phyloP scores from a whole-genome alignment of 2,797 vertebrate genomes.

The Novumbra hubbsi region DNA sequence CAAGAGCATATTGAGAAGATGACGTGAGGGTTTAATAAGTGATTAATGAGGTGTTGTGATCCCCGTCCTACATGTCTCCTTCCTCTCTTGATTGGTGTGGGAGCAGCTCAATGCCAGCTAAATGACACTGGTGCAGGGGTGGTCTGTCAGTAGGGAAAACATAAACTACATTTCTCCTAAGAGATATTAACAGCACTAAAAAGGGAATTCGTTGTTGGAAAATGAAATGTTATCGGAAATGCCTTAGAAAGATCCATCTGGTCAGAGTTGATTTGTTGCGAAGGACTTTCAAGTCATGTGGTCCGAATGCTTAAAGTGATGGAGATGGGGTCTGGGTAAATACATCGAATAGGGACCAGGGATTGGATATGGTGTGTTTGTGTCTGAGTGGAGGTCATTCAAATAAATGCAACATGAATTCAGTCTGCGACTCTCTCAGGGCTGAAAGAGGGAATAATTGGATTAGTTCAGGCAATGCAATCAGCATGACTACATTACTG shows the following conservation, averaged over 20 bases:
- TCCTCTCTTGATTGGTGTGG: slow-evolving; percentile 9
- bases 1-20: not conserved
- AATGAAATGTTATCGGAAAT: slow-evolving; percentile 58
- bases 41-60: not conserved
- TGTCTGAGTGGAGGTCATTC: slow-evolving; percentile 39
- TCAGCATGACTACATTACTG: slow-evolving; percentile 67
- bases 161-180: slow-evolving; percentile 50
- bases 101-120: slow-evolving; percentile 27
- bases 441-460: slow-evolving; percentile 60
- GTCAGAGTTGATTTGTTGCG: slow-evolving; percentile 40
- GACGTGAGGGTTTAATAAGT: not conserved
- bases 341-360: slow-evolving; percentile 12
- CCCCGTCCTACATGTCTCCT: not conserved
- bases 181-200: slow-evolving; percentile 45
- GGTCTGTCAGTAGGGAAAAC: slow-evolving; percentile 32
- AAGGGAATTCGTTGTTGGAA: slow-evolving; percentile 43
- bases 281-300: slow-evolving; percentile 30
- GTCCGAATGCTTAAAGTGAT: slow-evolving; percentile 51
- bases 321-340: slow-evolving; percentile 56
- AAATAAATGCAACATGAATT: not conserved
- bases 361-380: slow-evolving; percentile 52
- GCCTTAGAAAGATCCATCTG: slow-evolving; percentile 39
- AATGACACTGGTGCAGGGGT: slow-evolving; percentile 33
- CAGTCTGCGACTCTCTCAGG: slow-evolving; percentile 11
- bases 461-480: slow-evolving; percentile 67